Base-by-base conservation (phyloP, 2,113 vertebrate genomes). In the Polypterus senegalus region DNA sequence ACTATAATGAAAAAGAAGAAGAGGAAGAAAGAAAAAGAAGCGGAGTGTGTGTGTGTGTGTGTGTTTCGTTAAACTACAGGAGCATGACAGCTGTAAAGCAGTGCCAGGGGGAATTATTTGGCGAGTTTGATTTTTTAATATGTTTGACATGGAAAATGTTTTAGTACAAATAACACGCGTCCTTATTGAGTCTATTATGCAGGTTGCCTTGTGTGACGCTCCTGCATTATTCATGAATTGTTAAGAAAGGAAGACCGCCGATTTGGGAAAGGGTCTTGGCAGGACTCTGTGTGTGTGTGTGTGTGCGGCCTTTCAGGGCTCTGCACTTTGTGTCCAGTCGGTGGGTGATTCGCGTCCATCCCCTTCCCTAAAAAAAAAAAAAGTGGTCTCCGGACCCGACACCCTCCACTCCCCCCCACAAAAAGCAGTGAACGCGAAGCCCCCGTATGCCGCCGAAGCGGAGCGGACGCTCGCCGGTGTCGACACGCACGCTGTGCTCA, bases 141-240 rank as follows among this genome's bases (percentile, higher is more conserved):
- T 87, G 80, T 91, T 90, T 89, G 88, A 95, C 91, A 89, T 78
- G 75, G 83, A 90, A 91, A 92, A 89, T 90, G 85, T 92, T 96
- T 96, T 92, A 91, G 83, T 92, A 88, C 88, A 91, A 92, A 96
- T 92, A 92, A 92, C 90, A 87, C 85, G 83, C 90, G 80, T 85
- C 89, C 85, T 88, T 93, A 92, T 90, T 86, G 88, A 91, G 87
- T 88, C 86, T 83, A 88, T 73, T 80, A 86, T 81, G 75, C 77
- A 75, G 82, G 79, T 85, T 83, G 81, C 78, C 81, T 76, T 82
- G 78, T 86, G 77, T 77, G 83, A 74, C 71, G 67, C 47, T 64
- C 67, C 85, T 97, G 87, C 89, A 94, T 96, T 89, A 97, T 96
- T 91, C 91, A 97, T 93, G 84, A 88, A 67, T 77, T 81, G 81